These are phyloP conservation scores for Pycnonotus jocosus DNA, from an alignment of 2,113 vertebrate genomes.

Conservation along the genomic window DNA sequence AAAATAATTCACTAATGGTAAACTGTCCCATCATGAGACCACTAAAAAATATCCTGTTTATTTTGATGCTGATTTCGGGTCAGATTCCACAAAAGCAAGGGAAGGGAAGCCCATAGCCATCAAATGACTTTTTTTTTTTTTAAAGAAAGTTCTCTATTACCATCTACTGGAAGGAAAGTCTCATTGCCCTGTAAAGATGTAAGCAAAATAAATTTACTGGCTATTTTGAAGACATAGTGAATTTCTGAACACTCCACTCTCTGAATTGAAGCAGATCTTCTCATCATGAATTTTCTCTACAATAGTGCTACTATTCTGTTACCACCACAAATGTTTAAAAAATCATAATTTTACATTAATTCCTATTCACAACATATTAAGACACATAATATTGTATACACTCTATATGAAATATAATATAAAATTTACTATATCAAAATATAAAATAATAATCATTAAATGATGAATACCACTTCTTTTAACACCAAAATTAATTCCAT, in stretches of 20 bases:
- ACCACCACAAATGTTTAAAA: not conserved
- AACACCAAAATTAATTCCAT: not conserved
- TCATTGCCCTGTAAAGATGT: not conserved
- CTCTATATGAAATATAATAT: not conserved
- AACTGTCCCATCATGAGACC: not conserved
- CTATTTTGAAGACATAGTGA: not conserved
- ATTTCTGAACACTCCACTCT: not conserved
- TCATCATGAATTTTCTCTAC: not conserved
- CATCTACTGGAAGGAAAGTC: conserved; percentile 8
- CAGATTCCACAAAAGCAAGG: not conserved
- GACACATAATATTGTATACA: no score
- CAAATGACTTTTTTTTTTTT: not conserved
- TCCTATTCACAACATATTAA: not conserved
- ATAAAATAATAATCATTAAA: not conserved
- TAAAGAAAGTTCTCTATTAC: conserved; percentile 1
- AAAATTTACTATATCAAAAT: accelerated
- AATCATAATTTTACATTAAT: not conserved
- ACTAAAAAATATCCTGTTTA: not conserved
- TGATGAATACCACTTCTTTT: accelerated
- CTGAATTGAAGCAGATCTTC: not conserved
- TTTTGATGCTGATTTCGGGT: not conserved
- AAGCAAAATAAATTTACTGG: not conserved
- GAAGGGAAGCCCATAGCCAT: not conserved
- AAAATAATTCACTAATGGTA: not conserved
- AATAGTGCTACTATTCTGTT: not conserved